phyloP scores from a whole-genome alignment of 2,888 invertebrate genomes.

The Acrobeloides nanus region DNA sequence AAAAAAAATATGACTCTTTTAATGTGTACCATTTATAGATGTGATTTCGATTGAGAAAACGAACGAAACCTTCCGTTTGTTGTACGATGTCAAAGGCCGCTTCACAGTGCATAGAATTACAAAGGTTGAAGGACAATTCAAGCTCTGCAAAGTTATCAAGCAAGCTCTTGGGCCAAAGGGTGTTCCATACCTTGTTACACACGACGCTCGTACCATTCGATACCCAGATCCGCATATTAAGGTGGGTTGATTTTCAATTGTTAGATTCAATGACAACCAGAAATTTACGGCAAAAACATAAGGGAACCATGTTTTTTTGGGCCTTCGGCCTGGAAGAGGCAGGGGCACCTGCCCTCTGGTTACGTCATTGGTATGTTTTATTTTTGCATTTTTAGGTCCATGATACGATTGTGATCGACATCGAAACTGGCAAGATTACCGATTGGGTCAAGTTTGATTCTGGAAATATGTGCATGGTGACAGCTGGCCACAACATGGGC shows the following conservation, averaged over 20 bases:
- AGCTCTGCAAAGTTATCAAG: conserved; percentile 86
- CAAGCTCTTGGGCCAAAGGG: conserved; percentile 86
- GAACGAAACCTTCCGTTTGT: conserved; percentile 88
- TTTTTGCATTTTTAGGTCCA: conserved; percentile 61
- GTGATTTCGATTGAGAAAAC: conserved; percentile 99
- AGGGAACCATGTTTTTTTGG: too few relatives aligned
- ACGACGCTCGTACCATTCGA: conserved; percentile 94
- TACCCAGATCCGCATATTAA: conserved; percentile 96
- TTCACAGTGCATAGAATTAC: conserved; percentile 95
- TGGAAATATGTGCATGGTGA: conserved; percentile 98
- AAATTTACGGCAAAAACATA: too few relatives aligned
- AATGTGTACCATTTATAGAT: too few relatives aligned
- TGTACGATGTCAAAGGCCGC: conserved; percentile 97
- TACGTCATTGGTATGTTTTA: too few relatives aligned
- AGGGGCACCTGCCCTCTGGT: too few relatives aligned
- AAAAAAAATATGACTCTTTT: too few relatives aligned
- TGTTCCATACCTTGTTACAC: conserved; percentile 87
- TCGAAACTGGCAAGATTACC: conserved; percentile 83
- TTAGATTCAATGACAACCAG: too few relatives aligned
- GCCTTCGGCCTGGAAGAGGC: too few relatives aligned
- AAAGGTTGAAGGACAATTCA: conserved; percentile 95
- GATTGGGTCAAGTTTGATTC: conserved; percentile 93
- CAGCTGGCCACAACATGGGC: conserved; percentile 98
- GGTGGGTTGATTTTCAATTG: too few relatives aligned
- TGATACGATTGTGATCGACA: conserved; percentile 91